Evolutionary conservation across 2,797 vertebrate species (phyloP), one percentile per base, ranked within the genome.

Genomic region (Poeciliopsis presidionis): DNA sequence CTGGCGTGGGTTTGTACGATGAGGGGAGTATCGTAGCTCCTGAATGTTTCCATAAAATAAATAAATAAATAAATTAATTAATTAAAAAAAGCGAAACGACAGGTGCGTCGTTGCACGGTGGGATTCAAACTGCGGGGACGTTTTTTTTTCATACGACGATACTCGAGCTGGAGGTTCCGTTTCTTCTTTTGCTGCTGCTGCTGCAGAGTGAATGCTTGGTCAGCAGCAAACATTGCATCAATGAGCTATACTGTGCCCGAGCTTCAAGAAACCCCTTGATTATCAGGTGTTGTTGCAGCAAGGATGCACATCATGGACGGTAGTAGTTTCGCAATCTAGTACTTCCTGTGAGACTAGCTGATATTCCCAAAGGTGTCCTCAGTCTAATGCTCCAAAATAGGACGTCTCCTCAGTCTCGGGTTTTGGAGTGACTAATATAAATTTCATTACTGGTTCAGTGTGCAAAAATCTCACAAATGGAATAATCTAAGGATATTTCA

Each of bases 191-290:
- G 75, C 78, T 77, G 79, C 61, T 73, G 86, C 83, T 70, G 78
- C 80, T 77, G 90, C 90, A 86, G 87, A 87, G 82, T 78, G 76
- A 59, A 79, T 91, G 92, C 91, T 89, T 83, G 89, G 83, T 93
- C 94, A 94, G 91, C 93, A 91, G 83, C 86, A 84, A 39, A 82
- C 76, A 86, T 61, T 84, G 87, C 81, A 88, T 87, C 80, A 86
- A 85, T 90, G 88, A 79, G 87, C 76, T 81, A 3, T 53, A n/a
- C 86, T 83, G 73, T 80, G 79, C 71, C n/a, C 13, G 81, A 79
- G 86, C 83, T 78, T 84, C 83, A 75, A 81, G 11, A 84, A 85
- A 82, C 75, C 85, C 74, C 73, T 89, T 82, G 75, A 41, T 77
- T 80, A 73, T 77, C 46, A 72, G 87, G 80, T 81, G 84, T 75